Conservation (phyloP, 92 coral and sea anemone genomes). For the Plumapathes pennacea region DNA sequence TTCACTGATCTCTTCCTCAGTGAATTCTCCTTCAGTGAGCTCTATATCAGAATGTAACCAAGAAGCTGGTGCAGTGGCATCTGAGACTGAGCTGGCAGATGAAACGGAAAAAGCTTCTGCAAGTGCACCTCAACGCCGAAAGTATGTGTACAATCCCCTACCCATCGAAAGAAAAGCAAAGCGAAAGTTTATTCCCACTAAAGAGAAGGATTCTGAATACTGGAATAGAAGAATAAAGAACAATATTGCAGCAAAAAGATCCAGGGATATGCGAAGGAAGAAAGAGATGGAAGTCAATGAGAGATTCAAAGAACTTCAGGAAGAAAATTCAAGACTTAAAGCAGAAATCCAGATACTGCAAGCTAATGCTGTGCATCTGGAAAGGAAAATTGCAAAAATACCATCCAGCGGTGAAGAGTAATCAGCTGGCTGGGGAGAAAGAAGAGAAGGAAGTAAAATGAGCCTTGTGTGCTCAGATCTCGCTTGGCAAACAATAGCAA, state of each 20-base stretch:
- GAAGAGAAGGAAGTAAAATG: too few species aligned
- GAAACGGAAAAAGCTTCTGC: conserved; percentile 5
- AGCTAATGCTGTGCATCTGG: conserved; percentile 52
- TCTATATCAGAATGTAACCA: conserved; percentile 30
- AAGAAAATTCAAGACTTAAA: conserved; percentile 59
- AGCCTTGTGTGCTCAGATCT: too few species aligned
- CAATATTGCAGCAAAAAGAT: conserved; percentile 68
- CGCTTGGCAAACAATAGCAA: too few species aligned
- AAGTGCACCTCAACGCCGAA: conserved; percentile 9
- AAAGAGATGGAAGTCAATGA: conserved; percentile 57
- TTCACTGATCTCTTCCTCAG: too few species aligned
- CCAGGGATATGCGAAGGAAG: conserved; percentile 60
- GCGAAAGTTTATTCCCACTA: conserved; percentile 28
- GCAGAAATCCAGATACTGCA: conserved; percentile 56
- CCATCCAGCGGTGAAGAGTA: too few species aligned
- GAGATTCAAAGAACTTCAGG: conserved; percentile 53
- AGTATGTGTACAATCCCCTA: conserved; percentile 53
- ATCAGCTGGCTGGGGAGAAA: too few species aligned
- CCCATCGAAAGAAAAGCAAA: conserved; percentile 58
- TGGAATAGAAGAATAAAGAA: conserved; percentile 69
- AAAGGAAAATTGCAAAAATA: conserved; percentile 41
- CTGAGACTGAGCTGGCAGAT: not conserved
- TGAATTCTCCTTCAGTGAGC: too few species aligned
- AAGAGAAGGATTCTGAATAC: conserved; percentile 53
- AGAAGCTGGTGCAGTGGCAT: conserved; percentile 1